Evolutionary conservation across 2,888 invertebrate genomes (phyloP), one percentile per base, ranked within the genome.

Genomic region (Harpagoxenus sublaevis): DNA sequence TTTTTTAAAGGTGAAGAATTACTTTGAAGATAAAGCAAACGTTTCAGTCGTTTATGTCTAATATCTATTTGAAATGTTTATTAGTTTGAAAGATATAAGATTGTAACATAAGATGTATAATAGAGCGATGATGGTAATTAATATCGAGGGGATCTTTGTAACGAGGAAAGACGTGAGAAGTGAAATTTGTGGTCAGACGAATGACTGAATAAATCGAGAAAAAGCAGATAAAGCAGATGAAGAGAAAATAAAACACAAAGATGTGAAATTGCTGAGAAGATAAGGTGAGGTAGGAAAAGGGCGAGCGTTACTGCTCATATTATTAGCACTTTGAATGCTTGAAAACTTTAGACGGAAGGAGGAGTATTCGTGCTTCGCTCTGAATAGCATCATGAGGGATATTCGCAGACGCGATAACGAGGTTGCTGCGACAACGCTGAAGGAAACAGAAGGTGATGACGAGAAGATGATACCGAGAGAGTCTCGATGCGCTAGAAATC

Each of bases 291-390:
- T 15, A 18, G 51, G 18, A 23, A 57, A 15, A 15, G n/a, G 23
- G 10, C 18, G 15, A 60, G 3, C 55, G 55, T 63, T 83, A 81
- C 62, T 55, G 77, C 51, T 87, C 88, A 88, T 89, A 92, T 93
- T 93, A 93, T 93, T 92, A 92, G 92, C 90, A 89, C 89, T 89
- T 87, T 88, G 88, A 90, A 90, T 89, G 86, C 87, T 89, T 77
- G 89, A 87, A 89, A 92, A 92, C 89, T 92, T 92, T 90, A 86
- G 90, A 89, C 87, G 84, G 83, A 83, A 88, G 28, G 18, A 87
- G 85, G 86, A 87, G 86, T 90, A 91, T 89, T 89, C 89, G 85
- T 84, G 85, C 86, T 88, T 87, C 84, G 85, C 63, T 70, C 66
- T 86, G 89, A 89, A 89, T 89, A 86, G 87, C 82, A 89, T 91